Percentiles rank a stretch among this genome's conserved stretches.
Conservation (phyloP, 2,888 invertebrate species). For the Lacanobia oleracea region DNA sequence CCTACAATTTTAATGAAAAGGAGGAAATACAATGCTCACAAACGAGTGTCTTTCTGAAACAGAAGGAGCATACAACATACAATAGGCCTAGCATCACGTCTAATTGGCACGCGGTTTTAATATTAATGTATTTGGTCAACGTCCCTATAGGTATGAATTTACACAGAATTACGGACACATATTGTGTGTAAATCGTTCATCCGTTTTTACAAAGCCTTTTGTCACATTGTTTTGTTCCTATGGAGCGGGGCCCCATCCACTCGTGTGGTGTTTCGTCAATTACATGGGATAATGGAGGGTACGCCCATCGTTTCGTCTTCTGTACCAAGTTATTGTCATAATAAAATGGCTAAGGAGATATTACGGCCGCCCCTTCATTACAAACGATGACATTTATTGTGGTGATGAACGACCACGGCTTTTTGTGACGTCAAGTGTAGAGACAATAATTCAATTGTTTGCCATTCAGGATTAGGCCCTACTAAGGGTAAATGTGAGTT, state of each 20-base stretch:
- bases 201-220: slow-evolving; percentile 60
- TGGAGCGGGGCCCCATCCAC: slow-evolving; percentile 37
- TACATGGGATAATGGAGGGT: slow-evolving; percentile 52
- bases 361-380: slow-evolving; percentile 56
- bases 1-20: background rate
- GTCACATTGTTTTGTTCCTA: slow-evolving; percentile 60
- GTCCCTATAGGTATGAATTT: slow-evolving; percentile 45
- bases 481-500: slow-evolving; percentile 7
- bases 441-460: slow-evolving; percentile 29
- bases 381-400: slow-evolving; percentile 52
- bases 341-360: slow-evolving; percentile 53
- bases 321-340: slow-evolving; percentile 58
- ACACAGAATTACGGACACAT: slow-evolving; percentile 56
- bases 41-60: slow-evolving; percentile 2
- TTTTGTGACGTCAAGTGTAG: slow-evolving; percentile 46
- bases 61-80: background rate
- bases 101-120: slow-evolving; percentile 59
- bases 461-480: slow-evolving; percentile 8
- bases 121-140: slow-evolving; percentile 60
- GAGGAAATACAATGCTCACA: background rate
- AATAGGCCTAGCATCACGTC: slow-evolving; percentile 43
- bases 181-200: slow-evolving; percentile 69
- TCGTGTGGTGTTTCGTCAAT: slow-evolving; percentile 54
- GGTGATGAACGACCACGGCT: slow-evolving; percentile 22
- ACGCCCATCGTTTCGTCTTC: slow-evolving; percentile 62